Evolutionary conservation across 2,113 vertebrate species (phyloP).

Genomic region (Tylochromis polylepis): DNA sequence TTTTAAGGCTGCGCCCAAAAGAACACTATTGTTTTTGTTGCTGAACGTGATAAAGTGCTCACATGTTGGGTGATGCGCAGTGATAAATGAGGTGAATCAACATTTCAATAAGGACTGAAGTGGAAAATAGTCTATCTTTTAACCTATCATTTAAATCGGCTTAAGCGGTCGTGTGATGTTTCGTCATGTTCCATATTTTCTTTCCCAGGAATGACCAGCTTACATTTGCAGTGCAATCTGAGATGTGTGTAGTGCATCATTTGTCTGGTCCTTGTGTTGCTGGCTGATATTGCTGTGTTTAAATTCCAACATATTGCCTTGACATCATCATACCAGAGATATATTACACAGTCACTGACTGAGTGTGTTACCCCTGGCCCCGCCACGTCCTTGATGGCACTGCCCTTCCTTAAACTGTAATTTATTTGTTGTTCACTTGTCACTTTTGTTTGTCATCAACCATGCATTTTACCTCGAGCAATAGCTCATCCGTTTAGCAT

Average conservation of each 20-base stretch:
- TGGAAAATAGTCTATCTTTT: background rate
- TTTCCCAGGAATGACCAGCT: background rate
- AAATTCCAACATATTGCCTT: slow-evolving; percentile 29
- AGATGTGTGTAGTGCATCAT: slow-evolving; percentile 12
- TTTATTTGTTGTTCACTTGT: slow-evolving; percentile 57
- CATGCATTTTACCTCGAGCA: slow-evolving; percentile 16
- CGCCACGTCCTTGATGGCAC: slow-evolving; percentile 50
- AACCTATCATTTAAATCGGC: slow-evolving; percentile 4
- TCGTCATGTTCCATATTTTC: background rate
- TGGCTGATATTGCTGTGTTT: slow-evolving; percentile 13
- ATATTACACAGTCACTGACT: slow-evolving; percentile 17
- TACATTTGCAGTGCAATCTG: slow-evolving; percentile 22
- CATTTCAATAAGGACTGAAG: slow-evolving; percentile 1
- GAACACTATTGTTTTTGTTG: background rate
- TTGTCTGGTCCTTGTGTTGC: background rate
- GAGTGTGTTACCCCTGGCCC: slow-evolving; percentile 17
- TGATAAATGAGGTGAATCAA: background rate
- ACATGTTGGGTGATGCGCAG: background rate
- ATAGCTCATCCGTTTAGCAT: slow-evolving; percentile 44
- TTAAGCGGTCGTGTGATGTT: background rate
- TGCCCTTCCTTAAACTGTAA: slow-evolving; percentile 44
- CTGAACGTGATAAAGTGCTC: background rate
- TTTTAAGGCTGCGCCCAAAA: background rate
- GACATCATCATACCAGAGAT: slow-evolving; percentile 30
- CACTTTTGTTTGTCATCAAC: slow-evolving; percentile 38